Evolutionary conservation across 2,113 vertebrate genomes (phyloP).

Genomic region (Peucedramus taeniatus): DNA sequence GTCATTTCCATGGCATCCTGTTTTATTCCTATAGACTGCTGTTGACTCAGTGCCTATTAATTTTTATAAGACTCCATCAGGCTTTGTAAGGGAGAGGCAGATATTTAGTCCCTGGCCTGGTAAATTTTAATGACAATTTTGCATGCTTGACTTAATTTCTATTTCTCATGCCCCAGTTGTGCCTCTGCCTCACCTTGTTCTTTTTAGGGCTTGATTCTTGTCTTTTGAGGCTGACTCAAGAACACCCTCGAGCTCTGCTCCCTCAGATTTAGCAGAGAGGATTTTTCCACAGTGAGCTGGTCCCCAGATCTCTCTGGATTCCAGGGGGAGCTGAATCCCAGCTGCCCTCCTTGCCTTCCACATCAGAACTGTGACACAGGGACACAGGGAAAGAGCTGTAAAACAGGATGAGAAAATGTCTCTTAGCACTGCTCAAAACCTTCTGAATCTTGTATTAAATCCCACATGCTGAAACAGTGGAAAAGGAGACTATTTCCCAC

Average conservation of each 20-base stretch:
- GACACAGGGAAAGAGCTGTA: background rate
- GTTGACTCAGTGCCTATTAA: slow-evolving; percentile 21
- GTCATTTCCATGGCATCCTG: background rate
- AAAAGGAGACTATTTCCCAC: background rate
- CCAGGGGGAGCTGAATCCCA: background rate
- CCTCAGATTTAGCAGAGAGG: background rate
- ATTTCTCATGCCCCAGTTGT: background rate
- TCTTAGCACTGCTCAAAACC: background rate
- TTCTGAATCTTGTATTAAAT: background rate
- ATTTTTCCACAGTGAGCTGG: background rate
- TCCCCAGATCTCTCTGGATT: background rate
- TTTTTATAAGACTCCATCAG: slow-evolving; percentile 1
- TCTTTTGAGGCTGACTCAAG: background rate
- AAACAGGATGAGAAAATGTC: background rate
- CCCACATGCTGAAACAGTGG: background rate
- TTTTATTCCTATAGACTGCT: background rate
- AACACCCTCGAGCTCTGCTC: background rate
- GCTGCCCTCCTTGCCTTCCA: background rate
- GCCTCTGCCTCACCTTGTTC: background rate
- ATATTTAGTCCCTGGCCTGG: slow-evolving; percentile 37
- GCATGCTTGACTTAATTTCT: slow-evolving; percentile 42
- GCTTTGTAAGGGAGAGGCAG: background rate
- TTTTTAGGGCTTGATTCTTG: background rate
- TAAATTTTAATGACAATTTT: slow-evolving; percentile 64
- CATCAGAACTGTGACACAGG: background rate